Percentiles rank a stretch among this genome's conserved stretches.
Conservation (phyloP, 2,888 invertebrate genomes). For the Acanthosepion lycidas region DNA sequence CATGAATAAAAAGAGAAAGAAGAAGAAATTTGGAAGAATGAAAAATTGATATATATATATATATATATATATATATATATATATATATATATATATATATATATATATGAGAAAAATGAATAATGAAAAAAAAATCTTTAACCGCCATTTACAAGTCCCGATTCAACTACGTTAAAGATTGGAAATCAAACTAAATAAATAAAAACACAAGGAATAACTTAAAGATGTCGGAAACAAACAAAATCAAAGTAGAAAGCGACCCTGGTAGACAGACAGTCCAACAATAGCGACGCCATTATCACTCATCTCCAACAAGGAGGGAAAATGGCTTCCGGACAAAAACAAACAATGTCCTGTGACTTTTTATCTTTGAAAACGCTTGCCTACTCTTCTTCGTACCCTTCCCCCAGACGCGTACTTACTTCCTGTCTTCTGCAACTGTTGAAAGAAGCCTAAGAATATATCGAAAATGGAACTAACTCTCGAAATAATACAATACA, state of each 20-base stretch:
- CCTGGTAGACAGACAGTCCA: not conserved
- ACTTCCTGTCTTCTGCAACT: not conserved
- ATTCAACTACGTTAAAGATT: not conserved
- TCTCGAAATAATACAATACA: not conserved
- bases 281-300: constrained; percentile 8
- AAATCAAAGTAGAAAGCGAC: not conserved
- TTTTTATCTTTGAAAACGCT: not conserved
- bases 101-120: not conserved
- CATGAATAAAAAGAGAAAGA: too few species aligned
- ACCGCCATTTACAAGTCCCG: not conserved
- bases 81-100: not conserved
- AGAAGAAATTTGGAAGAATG: too few species aligned
- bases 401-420: not conserved
- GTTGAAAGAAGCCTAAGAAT: not conserved
- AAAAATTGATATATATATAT: not conserved
- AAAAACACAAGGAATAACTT: not conserved
- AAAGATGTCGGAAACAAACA: not conserved
- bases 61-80: not conserved
- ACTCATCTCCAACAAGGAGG: constrained; percentile 5
- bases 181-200: not conserved
- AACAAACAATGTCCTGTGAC: constrained; percentile 22
- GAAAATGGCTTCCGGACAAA: constrained; percentile 33
- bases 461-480: not conserved
- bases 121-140: not conserved
- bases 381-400: too few species aligned